Evolutionary conservation across 64 coral and sea anemone species (phyloP).

Genomic region (Dendrophyllia cribrosa): DNA sequence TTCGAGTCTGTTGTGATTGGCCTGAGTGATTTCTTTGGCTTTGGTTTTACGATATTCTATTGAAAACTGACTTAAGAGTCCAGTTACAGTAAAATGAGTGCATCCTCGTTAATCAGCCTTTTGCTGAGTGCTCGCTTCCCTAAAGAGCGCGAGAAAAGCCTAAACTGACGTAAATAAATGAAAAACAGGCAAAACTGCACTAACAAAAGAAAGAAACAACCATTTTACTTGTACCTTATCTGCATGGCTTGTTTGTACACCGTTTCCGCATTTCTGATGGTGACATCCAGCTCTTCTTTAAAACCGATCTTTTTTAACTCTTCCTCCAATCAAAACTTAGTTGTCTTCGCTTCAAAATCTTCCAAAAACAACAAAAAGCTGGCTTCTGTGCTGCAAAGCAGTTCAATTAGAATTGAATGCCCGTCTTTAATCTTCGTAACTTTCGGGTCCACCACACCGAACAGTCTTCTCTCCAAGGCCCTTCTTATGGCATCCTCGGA

Average conservation of each 20-base stretch:
- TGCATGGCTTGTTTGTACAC: background rate
- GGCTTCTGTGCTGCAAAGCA: slow-evolving; percentile 2
- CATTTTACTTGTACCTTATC: background rate
- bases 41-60: too few species aligned
- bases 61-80: too few species aligned
- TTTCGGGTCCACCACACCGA: background rate
- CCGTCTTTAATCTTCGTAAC: background rate
- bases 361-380: slow-evolving; percentile 19
- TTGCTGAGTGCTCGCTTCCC: too few species aligned
- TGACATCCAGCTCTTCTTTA: background rate
- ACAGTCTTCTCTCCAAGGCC: slow-evolving; percentile 15
- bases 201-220: too few species aligned
- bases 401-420: slow-evolving; percentile 14
- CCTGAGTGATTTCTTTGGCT: too few species aligned
- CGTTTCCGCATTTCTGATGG: background rate
- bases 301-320: slow-evolving; percentile 32
- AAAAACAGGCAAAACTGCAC: too few species aligned
- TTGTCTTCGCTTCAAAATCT: background rate
- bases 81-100: too few species aligned
- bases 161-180: too few species aligned
- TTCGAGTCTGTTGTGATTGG: too few species aligned
- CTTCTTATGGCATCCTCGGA: background rate
- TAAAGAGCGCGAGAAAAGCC: too few species aligned
- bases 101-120: too few species aligned
- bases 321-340: slow-evolving; percentile 7